Conservation (phyloP, 1,140 invertebrate species). For the Drosophila teissieri region DNA sequence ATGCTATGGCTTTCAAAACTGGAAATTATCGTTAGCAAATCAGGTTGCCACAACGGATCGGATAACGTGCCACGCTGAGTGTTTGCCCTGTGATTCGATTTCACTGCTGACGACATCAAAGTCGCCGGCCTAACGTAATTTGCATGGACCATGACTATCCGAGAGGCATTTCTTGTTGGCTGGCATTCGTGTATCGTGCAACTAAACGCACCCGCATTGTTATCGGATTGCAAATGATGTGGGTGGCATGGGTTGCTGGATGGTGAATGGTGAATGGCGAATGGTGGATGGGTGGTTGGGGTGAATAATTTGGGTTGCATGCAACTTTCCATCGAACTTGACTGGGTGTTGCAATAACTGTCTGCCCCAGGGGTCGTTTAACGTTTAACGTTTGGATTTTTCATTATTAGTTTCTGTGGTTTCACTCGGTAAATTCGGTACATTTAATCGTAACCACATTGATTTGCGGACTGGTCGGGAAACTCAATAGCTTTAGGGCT, state of each 20-base stretch:
- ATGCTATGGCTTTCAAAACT: conserved; percentile 51
- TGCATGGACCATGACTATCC: conserved; percentile 48
- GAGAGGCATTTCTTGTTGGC: conserved; percentile 39
- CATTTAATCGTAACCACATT: conserved; percentile 49
- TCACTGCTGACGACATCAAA: conserved; percentile 50
- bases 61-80: conserved; percentile 38
- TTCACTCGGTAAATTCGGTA: conserved; percentile 37
- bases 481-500: not conserved
- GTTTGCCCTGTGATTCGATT: conserved; percentile 64
- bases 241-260: not conserved
- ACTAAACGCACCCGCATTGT: conserved; percentile 54
- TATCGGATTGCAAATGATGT: conserved; percentile 50
- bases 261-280: not conserved
- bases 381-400: conserved; percentile 36
- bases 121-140: conserved; percentile 61
- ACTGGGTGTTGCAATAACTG: not conserved
- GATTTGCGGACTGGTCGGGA: conserved; percentile 5
- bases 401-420: conserved; percentile 77
- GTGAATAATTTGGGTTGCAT: not conserved
- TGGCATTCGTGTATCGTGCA: conserved; percentile 19
- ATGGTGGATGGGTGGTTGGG: not conserved
- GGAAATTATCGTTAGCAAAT: conserved; percentile 73
- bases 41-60: conserved; percentile 61
- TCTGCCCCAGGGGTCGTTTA: not conserved
- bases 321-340: not conserved